These are phyloP conservation scores for Graptemys geographica DNA, from an alignment of 2,797 vertebrate species.

Conservation along the genomic window DNA sequence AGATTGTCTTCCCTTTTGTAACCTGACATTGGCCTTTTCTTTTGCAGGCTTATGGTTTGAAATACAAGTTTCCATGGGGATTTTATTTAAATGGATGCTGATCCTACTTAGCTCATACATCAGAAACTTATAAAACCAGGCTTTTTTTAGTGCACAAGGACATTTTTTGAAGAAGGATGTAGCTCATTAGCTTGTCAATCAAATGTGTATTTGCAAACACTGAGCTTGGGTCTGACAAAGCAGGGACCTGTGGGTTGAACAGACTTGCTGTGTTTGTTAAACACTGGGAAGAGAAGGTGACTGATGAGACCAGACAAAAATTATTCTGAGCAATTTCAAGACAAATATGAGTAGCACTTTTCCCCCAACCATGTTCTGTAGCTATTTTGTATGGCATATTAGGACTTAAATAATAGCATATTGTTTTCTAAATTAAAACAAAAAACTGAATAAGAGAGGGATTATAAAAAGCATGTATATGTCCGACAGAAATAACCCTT, in stretches of 20 bases:
- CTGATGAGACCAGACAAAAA: not conserved
- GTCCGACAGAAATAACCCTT: not conserved
- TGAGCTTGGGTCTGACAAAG: constrained; percentile 46
- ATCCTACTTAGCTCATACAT: constrained; percentile 58
- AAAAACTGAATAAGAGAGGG: not conserved
- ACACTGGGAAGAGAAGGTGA: not conserved
- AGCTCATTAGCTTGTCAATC: constrained; percentile 57
- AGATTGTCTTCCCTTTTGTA: constrained; percentile 37
- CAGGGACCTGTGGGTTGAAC: constrained; percentile 31
- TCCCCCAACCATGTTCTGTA: not conserved
- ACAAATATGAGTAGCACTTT: not conserved
- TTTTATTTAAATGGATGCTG: constrained; percentile 49
- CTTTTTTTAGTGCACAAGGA: constrained; percentile 14
- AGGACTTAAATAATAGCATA: not conserved
- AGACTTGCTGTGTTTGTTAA: constrained; percentile 41
- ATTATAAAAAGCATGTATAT: not conserved
- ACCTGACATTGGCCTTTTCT: constrained; percentile 32
- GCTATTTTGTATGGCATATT: not conserved
- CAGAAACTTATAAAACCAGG: constrained; percentile 48
- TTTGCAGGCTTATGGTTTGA: constrained; percentile 26
- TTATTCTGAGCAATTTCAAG: not conserved
- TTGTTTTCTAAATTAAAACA: not conserved
- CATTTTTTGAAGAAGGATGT: constrained; percentile 21
- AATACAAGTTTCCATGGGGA: constrained; percentile 56
- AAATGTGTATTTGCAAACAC: constrained; percentile 67